Base-by-base conservation (phyloP, 2,888 invertebrate species). In the Lochmaea capreae region DNA sequence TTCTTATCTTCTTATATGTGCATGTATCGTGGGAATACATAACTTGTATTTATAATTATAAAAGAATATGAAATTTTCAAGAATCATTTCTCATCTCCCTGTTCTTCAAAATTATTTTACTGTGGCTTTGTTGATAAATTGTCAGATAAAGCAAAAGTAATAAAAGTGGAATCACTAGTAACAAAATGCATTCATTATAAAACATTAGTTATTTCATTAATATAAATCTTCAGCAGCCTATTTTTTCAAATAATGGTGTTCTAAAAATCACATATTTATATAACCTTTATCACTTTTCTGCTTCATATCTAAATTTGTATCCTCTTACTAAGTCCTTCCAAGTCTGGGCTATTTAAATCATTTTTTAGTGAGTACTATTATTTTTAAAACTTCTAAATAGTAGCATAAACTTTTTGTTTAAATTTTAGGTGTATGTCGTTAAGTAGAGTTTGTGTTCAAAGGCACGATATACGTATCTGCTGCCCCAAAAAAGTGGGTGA, bases 371-470 rank as follows among this genome's bases (percentile, higher is more conserved):
- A 65, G 65, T 65, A 22, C 26, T 14, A 65, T 22, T 65, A 65
- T 65, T 65, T 65, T 65, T 46, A 46, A 42, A 16, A 65, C 43
- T n/a, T 65, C 43, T 43, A 4, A 43, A 11, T 3, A 43, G 42
- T 43, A 43, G 42, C 42, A 43, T 8, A 10, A 8, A 2, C 8
- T 65, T 49, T 65, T 65, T 65, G 43, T 65, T 65, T 65, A 18
- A 65, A 65, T 65, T 65, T 65, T 12, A 49, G 65, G 33, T 65
- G 52, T 65, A 65, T 52, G 65, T 65, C n/a, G 65, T 49, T n/a
- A n/a, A 14, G 65, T 65, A 22, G 65, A 65, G n/a, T 65, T 65
- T 49, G 14, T 52, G 18, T 65, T 65, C 52, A 65, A 65, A 65
- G 65, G 65, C 33, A 65, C 65, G 49, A 65, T 11, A 22, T 65